Conservation (phyloP, 2,113 vertebrate species). For the Limnothrissa miodon region DNA sequence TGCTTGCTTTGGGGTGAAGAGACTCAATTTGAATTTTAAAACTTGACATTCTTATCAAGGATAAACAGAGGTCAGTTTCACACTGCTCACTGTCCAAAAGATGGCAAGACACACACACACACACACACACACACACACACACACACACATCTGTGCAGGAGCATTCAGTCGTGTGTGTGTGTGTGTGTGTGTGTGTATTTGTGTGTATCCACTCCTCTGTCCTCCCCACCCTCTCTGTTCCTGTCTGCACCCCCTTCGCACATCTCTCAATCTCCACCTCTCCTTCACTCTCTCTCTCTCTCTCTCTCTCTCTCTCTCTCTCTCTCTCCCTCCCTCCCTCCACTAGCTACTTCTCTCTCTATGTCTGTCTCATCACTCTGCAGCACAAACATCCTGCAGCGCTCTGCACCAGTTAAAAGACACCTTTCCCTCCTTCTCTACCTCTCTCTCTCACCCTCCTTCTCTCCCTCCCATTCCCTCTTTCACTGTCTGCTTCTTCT, state of each 20-base stretch:
- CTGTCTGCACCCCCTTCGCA: not conserved
- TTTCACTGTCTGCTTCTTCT: not conserved
- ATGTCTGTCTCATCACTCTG: not conserved
- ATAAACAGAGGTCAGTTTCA: conserved; percentile 15
- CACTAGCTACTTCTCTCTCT: too few relatives aligned
- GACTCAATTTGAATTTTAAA: not conserved
- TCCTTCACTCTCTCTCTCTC: not conserved
- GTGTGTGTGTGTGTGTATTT: not conserved
- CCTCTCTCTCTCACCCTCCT: not conserved
- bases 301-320: not conserved
- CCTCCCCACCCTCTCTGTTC: not conserved
- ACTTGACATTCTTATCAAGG: not conserved
- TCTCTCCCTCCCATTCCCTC: not conserved
- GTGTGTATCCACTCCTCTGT: not conserved
- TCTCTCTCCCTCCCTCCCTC: not conserved
- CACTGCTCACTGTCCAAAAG: not conserved
- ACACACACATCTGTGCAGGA: not conserved
- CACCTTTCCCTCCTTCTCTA: not conserved
- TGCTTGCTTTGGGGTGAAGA: not conserved
- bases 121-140: conserved; percentile 32
- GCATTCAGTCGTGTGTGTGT: not conserved
- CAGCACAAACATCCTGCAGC: conserved; percentile 6
- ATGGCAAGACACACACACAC: conserved; percentile 37
- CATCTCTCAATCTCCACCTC: too few relatives aligned
- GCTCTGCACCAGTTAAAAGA: not conserved